phyloP scores from a whole-genome alignment of 1,140 invertebrate species.

The Lamellibrachia luymesi region DNA sequence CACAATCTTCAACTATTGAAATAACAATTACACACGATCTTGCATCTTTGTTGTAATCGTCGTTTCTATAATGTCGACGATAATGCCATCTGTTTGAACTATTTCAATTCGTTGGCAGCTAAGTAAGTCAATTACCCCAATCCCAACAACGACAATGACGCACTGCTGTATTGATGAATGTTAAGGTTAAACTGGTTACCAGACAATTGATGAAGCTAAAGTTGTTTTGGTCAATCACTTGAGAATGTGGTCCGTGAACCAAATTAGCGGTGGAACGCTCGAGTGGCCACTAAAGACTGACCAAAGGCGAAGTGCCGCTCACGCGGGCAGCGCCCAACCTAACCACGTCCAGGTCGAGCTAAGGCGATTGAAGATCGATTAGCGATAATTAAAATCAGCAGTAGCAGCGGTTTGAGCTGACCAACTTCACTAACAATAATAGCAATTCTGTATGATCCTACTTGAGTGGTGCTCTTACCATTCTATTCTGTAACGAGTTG shows the following conservation, averaged over 20 bases:
- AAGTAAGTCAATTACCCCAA: background rate
- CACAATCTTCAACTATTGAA: background rate
- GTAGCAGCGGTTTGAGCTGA: background rate
- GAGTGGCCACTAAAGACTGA: background rate
- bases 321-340: background rate
- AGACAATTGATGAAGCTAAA: background rate
- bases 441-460: background rate
- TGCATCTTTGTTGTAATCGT: background rate
- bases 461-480: background rate
- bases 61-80: background rate
- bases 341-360: background rate
- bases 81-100: background rate
- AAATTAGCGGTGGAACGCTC: background rate
- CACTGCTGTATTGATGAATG: background rate
- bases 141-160: background rate
- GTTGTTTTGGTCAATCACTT: background rate
- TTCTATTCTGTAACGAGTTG: background rate
- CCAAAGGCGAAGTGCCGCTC: background rate
- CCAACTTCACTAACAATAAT: background rate
- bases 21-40: background rate
- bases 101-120: background rate
- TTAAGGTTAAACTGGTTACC: too few relatives aligned
- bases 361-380: background rate
- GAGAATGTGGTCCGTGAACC: background rate
- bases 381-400: background rate